Evolutionary conservation across 2,888 invertebrate species (phyloP).

Genomic region (Nowickia ferox): DNA sequence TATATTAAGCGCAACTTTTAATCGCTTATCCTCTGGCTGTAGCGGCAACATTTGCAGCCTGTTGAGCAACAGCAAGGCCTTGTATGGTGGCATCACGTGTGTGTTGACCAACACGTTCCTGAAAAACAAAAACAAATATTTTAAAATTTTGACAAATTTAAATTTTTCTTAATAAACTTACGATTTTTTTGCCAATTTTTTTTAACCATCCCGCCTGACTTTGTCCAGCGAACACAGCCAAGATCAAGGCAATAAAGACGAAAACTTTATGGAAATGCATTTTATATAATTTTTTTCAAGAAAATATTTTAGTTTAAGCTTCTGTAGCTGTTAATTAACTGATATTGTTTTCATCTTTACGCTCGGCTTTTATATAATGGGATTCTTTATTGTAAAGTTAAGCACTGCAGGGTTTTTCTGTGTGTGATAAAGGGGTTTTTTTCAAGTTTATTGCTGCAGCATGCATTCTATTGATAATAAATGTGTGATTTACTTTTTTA

Average conservation of each 20-base stretch:
- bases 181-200: constrained; percentile 78
- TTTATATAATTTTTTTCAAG: constrained; percentile 25
- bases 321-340: neutral
- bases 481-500: too few species aligned
- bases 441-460: neutral
- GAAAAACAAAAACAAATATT: neutral
- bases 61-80: constrained; percentile 74
- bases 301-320: neutral
- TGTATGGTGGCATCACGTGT: constrained; percentile 75
- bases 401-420: neutral
- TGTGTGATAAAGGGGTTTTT: neutral
- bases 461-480: neutral
- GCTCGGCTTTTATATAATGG: neutral
- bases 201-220: constrained; percentile 79
- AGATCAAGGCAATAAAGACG: constrained; percentile 75
- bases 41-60: constrained; percentile 75
- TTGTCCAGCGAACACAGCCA: constrained; percentile 76
- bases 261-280: constrained; percentile 75
- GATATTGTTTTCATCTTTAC: neutral
- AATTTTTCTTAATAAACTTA: constrained; percentile 70
- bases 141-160: neutral
- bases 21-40: constrained; percentile 67
- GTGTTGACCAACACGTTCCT: constrained; percentile 76
- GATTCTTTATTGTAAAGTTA: neutral
- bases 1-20: too few species aligned